Evolutionary conservation across 2,797 vertebrate genomes (phyloP).

Genomic region (Botia kubotai): DNA sequence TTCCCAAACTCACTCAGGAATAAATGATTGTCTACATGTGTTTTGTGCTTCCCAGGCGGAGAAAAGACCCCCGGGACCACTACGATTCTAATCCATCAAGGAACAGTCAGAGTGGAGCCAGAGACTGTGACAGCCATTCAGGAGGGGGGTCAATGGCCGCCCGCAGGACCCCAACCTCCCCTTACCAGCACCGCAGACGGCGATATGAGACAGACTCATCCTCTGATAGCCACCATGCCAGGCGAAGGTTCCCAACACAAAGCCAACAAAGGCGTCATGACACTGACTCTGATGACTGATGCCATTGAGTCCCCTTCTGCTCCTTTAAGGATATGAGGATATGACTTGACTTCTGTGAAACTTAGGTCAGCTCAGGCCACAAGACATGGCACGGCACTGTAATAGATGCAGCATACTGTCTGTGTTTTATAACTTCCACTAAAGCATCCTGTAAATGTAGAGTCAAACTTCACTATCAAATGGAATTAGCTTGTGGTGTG

Average conservation of each 20-base stretch:
- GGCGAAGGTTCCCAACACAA: conserved; percentile 74
- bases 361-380: background rate
- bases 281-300: conserved; percentile 81
- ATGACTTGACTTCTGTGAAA: background rate
- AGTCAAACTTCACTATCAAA: background rate
- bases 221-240: conserved; percentile 72
- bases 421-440: background rate
- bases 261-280: conserved; percentile 80
- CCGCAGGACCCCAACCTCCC: conserved; percentile 66
- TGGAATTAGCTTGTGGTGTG: background rate
- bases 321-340: background rate
- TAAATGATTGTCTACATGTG: conserved; percentile 70
- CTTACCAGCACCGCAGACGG: conserved; percentile 61
- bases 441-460: background rate
- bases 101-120: conserved; percentile 81
- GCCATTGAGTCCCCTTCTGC: conserved; percentile 25
- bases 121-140: conserved; percentile 80
- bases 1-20: conserved; percentile 49
- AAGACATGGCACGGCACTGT: background rate
- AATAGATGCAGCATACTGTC: background rate
- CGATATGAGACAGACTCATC: conserved; percentile 76
- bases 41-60: conserved; percentile 72
- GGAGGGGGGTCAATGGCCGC: conserved; percentile 76
- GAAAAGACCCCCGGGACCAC: conserved; percentile 80
- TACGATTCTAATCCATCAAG: conserved; percentile 83